Conservation (phyloP, 2,888 invertebrate species). For the Augochlorella aurata region DNA sequence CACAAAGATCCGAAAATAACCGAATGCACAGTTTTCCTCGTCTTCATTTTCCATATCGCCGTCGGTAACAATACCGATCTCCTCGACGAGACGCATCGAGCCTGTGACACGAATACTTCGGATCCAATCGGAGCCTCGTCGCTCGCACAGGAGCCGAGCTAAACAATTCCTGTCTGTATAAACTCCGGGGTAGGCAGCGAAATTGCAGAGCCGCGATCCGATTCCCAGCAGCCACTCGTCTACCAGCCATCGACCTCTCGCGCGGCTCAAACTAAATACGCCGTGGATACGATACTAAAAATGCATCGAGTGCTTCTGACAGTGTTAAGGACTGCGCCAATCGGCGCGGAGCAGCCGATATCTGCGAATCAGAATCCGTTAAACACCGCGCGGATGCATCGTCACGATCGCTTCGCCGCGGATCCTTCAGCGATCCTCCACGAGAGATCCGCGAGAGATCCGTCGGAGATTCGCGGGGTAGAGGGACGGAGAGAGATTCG, state of each 20-base stretch:
- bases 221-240: conserved; percentile 27
- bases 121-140: not conserved
- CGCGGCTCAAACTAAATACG: conserved; percentile 39
- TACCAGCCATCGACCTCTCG: conserved; percentile 2
- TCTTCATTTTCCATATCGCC: not conserved
- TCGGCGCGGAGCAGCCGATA: conserved; percentile 47
- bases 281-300: not conserved
- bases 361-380: conserved; percentile 54
- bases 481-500: too few relatives aligned
- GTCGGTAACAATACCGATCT: not conserved
- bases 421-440: conserved; percentile 36
- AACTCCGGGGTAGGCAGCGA: not conserved
- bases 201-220: conserved; percentile 25
- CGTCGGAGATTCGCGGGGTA: not conserved
- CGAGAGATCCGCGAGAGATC: conserved; percentile 34
- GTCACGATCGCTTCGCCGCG: conserved; percentile 56
- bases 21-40: not conserved
- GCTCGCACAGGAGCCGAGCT: not conserved
- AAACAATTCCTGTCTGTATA: not conserved
- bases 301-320: conserved; percentile 39
- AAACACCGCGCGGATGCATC: conserved; percentile 57
- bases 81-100: not conserved
- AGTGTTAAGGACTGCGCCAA: conserved; percentile 44
- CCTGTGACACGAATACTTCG: conserved; percentile 1
- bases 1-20: conserved; percentile 10